Percentiles rank a stretch among this genome's conserved stretches.
Evolutionary conservation across 2,797 vertebrate genomes (phyloP).

Genomic region (Psittacula echo): DNA sequence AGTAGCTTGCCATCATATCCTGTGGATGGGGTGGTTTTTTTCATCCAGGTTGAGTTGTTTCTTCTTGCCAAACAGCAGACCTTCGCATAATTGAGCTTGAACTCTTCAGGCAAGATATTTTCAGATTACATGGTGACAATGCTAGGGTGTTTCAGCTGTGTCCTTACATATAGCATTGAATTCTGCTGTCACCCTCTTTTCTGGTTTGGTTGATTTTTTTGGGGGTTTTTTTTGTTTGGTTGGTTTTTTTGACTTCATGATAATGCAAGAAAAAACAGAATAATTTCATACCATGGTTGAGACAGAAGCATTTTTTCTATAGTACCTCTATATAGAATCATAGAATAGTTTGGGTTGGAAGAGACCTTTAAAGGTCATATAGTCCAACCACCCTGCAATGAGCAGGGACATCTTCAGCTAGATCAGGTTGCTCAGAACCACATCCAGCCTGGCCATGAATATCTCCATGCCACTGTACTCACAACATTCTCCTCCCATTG

Average conservation of each 20-base stretch:
- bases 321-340: background rate
- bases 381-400: background rate
- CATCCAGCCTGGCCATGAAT: background rate
- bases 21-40: background rate
- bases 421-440: background rate
- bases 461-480: background rate
- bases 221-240: background rate
- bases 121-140: background rate
- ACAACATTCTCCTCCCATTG: background rate
- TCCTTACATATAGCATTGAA: background rate
- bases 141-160: background rate
- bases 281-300: background rate
- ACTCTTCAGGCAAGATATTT: background rate
- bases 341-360: background rate
- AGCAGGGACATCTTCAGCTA: background rate
- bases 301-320: background rate
- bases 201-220: no score
- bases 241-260: background rate
- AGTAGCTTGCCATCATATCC: background rate
- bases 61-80: background rate
- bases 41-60: background rate
- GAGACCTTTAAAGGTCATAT: background rate
- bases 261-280: background rate
- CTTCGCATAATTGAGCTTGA: background rate
- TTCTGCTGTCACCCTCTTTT: background rate